Evolutionary conservation across 2,797 vertebrate species (phyloP).

Genomic region (Pipistrellus pipistrellus): DNA sequence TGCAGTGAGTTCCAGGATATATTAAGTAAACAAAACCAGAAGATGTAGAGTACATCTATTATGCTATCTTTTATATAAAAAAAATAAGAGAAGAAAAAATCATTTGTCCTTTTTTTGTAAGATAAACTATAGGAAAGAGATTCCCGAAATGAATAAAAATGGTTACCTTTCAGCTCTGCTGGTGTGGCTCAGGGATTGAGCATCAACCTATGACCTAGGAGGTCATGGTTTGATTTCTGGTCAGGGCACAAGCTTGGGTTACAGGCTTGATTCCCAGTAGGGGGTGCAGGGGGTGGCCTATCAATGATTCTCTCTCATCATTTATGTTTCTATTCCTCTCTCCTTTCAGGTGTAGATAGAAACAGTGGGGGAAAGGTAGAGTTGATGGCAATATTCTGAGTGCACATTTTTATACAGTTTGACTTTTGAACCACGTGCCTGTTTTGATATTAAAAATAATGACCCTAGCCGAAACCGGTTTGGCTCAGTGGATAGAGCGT

Average conservation of each 20-base stretch:
- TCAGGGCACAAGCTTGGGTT: too few species aligned
- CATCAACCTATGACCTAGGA: too few species aligned
- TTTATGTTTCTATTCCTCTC: too few species aligned
- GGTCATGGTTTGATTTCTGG: too few species aligned
- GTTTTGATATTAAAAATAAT: slow-evolving; percentile 35
- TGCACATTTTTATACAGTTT: not conserved
- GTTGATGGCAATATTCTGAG: not conserved
- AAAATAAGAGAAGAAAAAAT: slow-evolving; percentile 2
- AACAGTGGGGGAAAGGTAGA: not conserved
- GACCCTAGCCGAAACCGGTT: too few species aligned
- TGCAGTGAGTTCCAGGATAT: not conserved
- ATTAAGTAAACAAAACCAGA: not conserved
- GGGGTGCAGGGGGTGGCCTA: too few species aligned
- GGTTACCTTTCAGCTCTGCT: too few species aligned
- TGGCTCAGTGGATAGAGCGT: too few species aligned
- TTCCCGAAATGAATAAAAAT: not conserved
- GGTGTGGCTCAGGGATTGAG: too few species aligned
- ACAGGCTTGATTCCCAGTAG: too few species aligned
- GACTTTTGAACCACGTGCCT: not conserved
- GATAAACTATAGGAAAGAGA: slow-evolving; percentile 12
- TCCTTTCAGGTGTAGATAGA: not conserved
- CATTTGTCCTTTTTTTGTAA: not conserved
- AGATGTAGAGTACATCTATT: not conserved
- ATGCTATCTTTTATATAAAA: not conserved
- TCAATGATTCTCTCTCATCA: too few species aligned